A percentile compares a stretch with the other conserved stretches of the same genome.
phyloP scores from a whole-genome alignment of 2,888 invertebrate species.

The Fragum sueziense region DNA sequence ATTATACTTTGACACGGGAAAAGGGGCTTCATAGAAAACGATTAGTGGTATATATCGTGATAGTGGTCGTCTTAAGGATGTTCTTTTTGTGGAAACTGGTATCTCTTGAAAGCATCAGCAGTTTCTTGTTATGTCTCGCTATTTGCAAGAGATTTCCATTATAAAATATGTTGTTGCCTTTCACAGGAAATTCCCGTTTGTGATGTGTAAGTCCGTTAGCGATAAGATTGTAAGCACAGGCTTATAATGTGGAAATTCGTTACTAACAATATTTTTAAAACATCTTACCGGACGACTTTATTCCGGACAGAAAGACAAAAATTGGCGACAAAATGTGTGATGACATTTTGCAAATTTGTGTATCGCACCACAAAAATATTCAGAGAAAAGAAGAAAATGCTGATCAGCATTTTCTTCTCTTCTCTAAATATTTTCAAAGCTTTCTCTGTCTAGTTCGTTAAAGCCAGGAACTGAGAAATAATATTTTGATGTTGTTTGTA shows the following conservation, averaged over 20 bases:
- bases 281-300: no score
- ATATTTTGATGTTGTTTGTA: no score
- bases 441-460: not conserved
- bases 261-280: no score
- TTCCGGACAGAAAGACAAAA: no score
- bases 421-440: no score
- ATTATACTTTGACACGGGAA: not conserved
- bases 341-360: not conserved
- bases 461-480: no score
- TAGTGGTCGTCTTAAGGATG: not conserved
- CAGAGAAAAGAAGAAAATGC: no score
- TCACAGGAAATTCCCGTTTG: not conserved
- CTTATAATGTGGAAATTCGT: not conserved
- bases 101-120: not conserved
- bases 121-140: not conserved
- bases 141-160: not conserved
- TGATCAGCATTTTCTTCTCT: no score
- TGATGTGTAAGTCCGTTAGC: not conserved
- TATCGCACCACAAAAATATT: not conserved
- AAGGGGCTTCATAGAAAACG: not conserved
- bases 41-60: not conserved
- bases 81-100: not conserved
- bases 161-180: not conserved
- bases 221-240: not conserved
- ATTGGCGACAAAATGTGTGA: not conserved